Base-by-base conservation (phyloP, 1,140 invertebrate genomes). In the Tribolium castaneum region DNA sequence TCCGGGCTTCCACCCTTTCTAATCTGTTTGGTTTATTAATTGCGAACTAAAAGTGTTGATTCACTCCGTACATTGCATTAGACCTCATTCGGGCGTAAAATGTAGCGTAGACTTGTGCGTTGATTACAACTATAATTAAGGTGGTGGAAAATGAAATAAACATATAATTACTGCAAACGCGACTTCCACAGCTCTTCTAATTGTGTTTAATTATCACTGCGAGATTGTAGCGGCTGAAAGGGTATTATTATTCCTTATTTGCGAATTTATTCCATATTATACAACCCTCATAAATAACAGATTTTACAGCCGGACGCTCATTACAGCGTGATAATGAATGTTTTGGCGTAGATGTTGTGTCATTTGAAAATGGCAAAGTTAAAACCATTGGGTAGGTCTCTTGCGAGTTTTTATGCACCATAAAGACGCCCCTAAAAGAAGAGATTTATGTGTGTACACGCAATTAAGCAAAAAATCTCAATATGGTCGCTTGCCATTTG, bases 401-500 rank as follows among this genome's bases (percentile, higher is more conserved):
- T 9, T 54, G 16, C 10, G 54, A 59, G 3, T 59, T 59, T 66
- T 66, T 66, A 66, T 66, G 59, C 59, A 25, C 56, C 56, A 62
- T 62, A 62, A 62, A 62, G 56, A 62, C 56, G 56, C 59, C 59
- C 39, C 30, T 66, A 66, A 66, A 66, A 7, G 16, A 12, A 12
- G 59, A 35, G 59, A 66, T 66, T 66, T 66, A 66, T 35, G 30
- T n/a, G 59, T 66, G 10, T 35, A 66, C 59, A 66, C 9, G 30
- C 59, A 66, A 66, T 66, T 66, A 66, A 66, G 34, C 59, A 66
- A 66, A 66, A 66, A 66, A 66, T 66, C 25, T n/a, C 59, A 66
- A 35, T 35, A 66, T 66, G 59, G 3, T 30, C 12, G 12, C 16
- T 19, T 62, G 22, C 6, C 22, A 62, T 62, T 62, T 62, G 14